A percentile compares a stretch with the other conserved stretches of the same genome.
phyloP scores from a whole-genome alignment of 1,140 invertebrate genomes.

The Diachasmimorpha longicaudata region DNA sequence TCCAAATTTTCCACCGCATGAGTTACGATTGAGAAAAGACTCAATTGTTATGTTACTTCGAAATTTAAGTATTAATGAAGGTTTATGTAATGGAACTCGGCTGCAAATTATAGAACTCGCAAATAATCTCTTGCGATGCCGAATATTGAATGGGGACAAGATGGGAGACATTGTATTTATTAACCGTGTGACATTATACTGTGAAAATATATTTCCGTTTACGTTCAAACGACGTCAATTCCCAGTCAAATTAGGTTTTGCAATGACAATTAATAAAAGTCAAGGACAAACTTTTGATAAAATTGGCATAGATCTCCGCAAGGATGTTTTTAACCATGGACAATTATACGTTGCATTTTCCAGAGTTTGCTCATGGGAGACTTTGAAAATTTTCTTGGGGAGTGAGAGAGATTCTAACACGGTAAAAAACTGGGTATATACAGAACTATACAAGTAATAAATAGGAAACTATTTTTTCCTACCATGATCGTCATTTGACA shows the following conservation, averaged over 20 bases:
- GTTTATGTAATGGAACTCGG: conserved; percentile 27
- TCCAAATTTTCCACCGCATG: conserved; percentile 20
- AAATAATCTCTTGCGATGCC: conserved; percentile 33
- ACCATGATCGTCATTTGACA: too few relatives aligned
- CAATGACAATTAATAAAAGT: conserved; percentile 6
- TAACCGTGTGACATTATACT: conserved; percentile 10
- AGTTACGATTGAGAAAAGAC: background rate
- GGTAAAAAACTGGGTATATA: background rate
- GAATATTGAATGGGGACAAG: conserved; percentile 32
- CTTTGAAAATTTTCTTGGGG: background rate
- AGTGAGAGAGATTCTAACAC: background rate
- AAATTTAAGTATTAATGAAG: too few relatives aligned
- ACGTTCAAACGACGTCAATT: background rate
- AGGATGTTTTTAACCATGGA: conserved; percentile 46
- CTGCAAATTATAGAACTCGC: conserved; percentile 26
- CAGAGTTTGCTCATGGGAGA: conserved; percentile 13
- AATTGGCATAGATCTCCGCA: conserved; percentile 43
- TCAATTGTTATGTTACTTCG: background rate
- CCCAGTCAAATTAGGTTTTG: background rate
- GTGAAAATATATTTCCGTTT: conserved; percentile 2
- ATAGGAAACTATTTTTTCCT: too few relatives aligned
- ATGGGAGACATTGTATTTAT: conserved; percentile 26
- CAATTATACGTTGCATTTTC: conserved; percentile 21
- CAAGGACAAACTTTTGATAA: too few relatives aligned
- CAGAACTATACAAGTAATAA: background rate